Evolutionary conservation across 1,140 invertebrate species (phyloP).

Genomic region (Sarcophaga bullata): DNA sequence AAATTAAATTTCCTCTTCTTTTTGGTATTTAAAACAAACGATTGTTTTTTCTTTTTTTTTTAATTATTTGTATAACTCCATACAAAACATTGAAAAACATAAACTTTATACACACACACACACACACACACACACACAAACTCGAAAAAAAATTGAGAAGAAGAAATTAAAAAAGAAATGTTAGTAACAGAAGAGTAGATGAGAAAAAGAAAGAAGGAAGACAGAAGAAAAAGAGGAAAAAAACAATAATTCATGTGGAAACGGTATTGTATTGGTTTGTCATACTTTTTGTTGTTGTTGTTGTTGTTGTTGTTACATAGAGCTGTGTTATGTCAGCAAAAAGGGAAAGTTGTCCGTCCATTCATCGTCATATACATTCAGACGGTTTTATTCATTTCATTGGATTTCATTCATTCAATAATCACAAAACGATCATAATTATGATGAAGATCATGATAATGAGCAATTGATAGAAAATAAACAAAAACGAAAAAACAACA

Average conservation of each 20-base stretch:
- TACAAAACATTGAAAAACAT: no score
- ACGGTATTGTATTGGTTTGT: neutral
- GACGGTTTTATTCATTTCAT: neutral
- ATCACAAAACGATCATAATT: neutral
- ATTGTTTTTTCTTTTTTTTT: no score
- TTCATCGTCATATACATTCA: neutral
- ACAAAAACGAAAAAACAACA: neutral
- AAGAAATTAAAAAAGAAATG: neutral
- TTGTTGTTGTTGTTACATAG: neutral
- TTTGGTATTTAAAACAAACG: no score
- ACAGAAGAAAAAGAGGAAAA: neutral
- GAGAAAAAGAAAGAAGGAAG: neutral
- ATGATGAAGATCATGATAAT: constrained; percentile 24
- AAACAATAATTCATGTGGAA: constrained; percentile 12
- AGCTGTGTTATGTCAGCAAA: constrained; percentile 10
- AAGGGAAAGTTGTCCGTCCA: constrained; percentile 34
- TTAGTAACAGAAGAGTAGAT: neutral
- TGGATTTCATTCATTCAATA: constrained; percentile 13
- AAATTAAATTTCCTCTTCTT: no score
- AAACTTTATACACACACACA: no score
- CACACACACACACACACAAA: no score
- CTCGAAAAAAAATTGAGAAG: no score
- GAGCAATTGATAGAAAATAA: constrained; percentile 19
- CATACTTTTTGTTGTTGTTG: neutral
- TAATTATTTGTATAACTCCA: no score